Conservation (phyloP, 2,113 vertebrate genomes). For the Nerophis ophidion region DNA sequence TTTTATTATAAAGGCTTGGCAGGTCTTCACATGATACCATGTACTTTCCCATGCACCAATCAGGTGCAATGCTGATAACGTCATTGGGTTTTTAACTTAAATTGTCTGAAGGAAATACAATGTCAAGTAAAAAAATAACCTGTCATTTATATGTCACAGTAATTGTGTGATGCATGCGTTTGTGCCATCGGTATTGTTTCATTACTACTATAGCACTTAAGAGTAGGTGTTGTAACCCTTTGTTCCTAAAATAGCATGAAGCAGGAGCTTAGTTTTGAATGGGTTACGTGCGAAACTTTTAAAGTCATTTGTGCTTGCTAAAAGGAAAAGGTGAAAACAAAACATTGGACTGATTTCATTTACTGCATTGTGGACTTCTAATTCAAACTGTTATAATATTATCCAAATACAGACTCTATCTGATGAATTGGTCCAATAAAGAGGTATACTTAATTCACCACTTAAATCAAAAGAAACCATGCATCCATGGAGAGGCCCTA, state of each 20-base stretch:
- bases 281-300: constrained; percentile 6
- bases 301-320: not conserved
- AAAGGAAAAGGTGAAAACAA: constrained; percentile 12
- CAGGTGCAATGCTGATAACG: constrained; percentile 4
- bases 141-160: constrained; percentile 4
- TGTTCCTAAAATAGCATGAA: constrained; percentile 31
- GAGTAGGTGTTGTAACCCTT: constrained; percentile 10
- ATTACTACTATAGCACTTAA: constrained; percentile 4
- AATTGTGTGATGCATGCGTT: not conserved
- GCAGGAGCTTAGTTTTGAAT: constrained; percentile 17
- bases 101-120: constrained; percentile 1
- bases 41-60: constrained; percentile 7
- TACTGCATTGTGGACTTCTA: too few species aligned
- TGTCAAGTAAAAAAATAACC: not conserved
- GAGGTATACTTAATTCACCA: too few species aligned
- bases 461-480: too few species aligned
- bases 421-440: too few species aligned
- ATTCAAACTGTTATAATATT: too few species aligned
- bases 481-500: too few species aligned
- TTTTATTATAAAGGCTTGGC: not conserved
- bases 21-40: constrained; percentile 3
- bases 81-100: not conserved
- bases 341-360: too few species aligned
- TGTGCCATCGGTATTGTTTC: not conserved
- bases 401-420: too few species aligned